Evolutionary conservation across 2,888 invertebrate genomes (phyloP).

Genomic region (Ennomos quercinarius): DNA sequence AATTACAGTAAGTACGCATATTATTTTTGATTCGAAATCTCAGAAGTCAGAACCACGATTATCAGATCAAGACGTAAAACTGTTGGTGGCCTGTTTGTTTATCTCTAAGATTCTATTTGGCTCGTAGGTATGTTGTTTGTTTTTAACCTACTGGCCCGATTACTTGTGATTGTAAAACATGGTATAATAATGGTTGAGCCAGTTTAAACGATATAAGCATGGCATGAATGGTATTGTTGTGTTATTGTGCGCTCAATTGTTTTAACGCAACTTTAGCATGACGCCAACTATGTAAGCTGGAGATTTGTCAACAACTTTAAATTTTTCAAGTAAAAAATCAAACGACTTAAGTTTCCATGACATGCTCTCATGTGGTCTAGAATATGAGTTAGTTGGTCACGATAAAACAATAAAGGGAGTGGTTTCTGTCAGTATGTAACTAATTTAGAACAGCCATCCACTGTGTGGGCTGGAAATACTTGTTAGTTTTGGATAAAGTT

Average conservation of each 20-base stretch:
- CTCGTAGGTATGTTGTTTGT: conserved; percentile 22
- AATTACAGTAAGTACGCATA: background rate
- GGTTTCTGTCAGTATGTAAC: conserved; percentile 13
- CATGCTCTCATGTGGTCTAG: background rate
- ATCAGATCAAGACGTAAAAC: conserved; percentile 8
- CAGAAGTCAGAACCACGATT: conserved; percentile 1
- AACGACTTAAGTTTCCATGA: conserved; percentile 8
- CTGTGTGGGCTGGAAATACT: conserved; percentile 11
- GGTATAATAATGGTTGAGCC: conserved; percentile 21
- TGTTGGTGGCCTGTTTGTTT: conserved; percentile 22
- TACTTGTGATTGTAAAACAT: conserved; percentile 19
- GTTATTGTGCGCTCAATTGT: conserved; percentile 12
- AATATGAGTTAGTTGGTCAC: conserved; percentile 1
- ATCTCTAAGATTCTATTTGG: conserved; percentile 22
- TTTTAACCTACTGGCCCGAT: conserved; percentile 26
- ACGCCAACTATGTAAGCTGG: conserved; percentile 9
- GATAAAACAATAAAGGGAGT: conserved; percentile 7
- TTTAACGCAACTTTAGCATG: conserved; percentile 23
- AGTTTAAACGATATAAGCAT: conserved; percentile 17
- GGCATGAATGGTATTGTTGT: conserved; percentile 7
- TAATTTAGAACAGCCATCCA: conserved; percentile 9
- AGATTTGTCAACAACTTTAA: background rate
- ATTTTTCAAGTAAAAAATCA: conserved; percentile 3
- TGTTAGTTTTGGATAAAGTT: conserved; percentile 5
- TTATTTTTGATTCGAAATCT: conserved; percentile 11